Evolutionary conservation across 2,888 invertebrate species (phyloP).

Genomic region (Lithosia quadra): DNA sequence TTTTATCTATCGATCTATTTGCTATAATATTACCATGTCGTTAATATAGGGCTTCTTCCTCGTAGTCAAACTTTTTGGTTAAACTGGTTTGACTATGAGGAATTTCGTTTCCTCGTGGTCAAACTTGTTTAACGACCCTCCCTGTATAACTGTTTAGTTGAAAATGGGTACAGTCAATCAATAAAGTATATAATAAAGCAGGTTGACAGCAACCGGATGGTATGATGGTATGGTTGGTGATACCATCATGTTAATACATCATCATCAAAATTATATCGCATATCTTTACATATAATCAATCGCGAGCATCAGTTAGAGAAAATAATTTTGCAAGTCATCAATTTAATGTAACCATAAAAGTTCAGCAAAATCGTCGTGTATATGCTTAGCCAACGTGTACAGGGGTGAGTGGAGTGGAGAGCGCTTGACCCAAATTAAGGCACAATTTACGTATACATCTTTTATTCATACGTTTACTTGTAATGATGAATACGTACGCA

Average conservation of each 20-base stretch:
- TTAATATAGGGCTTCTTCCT: too few species aligned
- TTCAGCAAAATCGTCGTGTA: not conserved
- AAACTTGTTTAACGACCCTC: too few species aligned
- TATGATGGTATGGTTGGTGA: not conserved
- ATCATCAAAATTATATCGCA: not conserved
- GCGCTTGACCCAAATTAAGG: conserved; percentile 19
- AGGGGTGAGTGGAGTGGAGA: conserved; percentile 12
- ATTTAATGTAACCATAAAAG: conserved; percentile 8
- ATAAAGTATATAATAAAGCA: too few species aligned
- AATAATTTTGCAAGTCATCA: not conserved
- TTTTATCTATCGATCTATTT: too few species aligned
- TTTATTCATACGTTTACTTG: conserved; percentile 21
- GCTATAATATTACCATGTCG: too few species aligned
- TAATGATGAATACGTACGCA: conserved; percentile 1
- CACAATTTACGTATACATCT: conserved; percentile 18
- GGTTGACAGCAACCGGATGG: not conserved
- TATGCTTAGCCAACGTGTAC: conserved; percentile 2
- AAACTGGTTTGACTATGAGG: too few species aligned
- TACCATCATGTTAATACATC: not conserved
- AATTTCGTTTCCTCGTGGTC: too few species aligned
- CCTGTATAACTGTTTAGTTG: too few species aligned
- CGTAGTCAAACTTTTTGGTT: too few species aligned
- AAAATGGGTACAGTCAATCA: too few species aligned
- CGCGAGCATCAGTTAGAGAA: not conserved
- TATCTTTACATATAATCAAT: not conserved